These are phyloP conservation scores for Drosophila multiciliata DNA, from an alignment of 2,888 invertebrate genomes.

Conservation along the genomic window DNA sequence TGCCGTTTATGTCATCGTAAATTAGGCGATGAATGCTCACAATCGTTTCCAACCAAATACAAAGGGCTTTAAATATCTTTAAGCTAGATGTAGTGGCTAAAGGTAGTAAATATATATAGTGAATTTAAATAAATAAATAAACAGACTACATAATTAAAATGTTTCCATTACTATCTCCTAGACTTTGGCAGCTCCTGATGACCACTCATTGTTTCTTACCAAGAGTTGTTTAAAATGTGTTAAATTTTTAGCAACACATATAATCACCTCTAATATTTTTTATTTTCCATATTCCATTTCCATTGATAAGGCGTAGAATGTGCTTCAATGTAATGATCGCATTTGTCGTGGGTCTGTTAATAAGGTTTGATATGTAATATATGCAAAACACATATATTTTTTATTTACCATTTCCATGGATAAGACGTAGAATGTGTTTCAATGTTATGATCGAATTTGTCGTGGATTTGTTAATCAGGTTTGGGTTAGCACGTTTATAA, in stretches of 20 bases:
- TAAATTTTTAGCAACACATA: not conserved
- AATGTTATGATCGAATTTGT: slow-evolving; percentile 1
- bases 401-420: not conserved
- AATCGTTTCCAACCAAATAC: slow-evolving; percentile 25
- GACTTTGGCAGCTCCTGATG: not conserved
- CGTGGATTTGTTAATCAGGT: slow-evolving; percentile 9
- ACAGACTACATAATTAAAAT: not conserved
- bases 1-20: slow-evolving; percentile 37
- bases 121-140: not conserved
- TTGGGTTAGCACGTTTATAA: slow-evolving; percentile 26
- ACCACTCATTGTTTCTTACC: not conserved
- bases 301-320: slow-evolving; percentile 4
- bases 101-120: not conserved
- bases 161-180: not conserved
- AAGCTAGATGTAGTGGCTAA: not conserved
- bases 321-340: not conserved
- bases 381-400: too few species aligned
- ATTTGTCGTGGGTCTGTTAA: slow-evolving; percentile 15
- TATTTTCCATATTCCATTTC: slow-evolving; percentile 1
- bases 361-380: not conserved
- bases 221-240: not conserved
- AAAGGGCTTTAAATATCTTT: slow-evolving; percentile 38
- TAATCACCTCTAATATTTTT: not conserved
- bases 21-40: slow-evolving; percentile 22
- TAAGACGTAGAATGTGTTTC: not conserved